Conservation (phyloP, 2,113 vertebrate genomes). For the Lepisosteus osseus region DNA sequence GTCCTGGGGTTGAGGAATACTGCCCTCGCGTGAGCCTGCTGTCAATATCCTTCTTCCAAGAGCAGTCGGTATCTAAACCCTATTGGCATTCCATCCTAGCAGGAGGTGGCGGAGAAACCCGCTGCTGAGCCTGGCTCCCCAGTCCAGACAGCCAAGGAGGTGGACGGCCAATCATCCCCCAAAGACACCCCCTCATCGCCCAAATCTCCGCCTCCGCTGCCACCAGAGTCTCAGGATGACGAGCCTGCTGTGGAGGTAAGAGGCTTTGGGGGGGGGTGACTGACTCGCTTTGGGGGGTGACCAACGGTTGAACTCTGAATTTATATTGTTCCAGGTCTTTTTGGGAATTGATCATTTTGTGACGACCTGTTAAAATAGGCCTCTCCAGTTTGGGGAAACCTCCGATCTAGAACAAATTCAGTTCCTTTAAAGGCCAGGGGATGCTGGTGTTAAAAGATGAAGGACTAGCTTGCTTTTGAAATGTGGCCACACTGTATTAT, state of each 20-base stretch:
- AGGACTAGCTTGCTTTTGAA: too few species aligned
- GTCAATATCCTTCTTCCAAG: too few species aligned
- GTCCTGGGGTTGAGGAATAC: too few species aligned
- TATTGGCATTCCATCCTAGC: not conserved
- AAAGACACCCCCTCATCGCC: slow-evolving; percentile 43
- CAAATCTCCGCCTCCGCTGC: slow-evolving; percentile 35
- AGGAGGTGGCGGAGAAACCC: slow-evolving; percentile 61
- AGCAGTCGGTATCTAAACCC: too few species aligned
- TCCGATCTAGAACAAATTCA: too few species aligned
- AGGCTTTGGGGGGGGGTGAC: not conserved
- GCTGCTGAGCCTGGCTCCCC: slow-evolving; percentile 54
- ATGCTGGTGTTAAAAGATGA: too few species aligned
- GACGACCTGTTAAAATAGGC: too few species aligned
- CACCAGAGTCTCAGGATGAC: slow-evolving; percentile 24
- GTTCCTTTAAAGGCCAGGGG: too few species aligned
- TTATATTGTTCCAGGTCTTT: not conserved
- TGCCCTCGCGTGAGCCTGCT: too few species aligned
- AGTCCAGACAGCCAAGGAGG: slow-evolving; percentile 39
- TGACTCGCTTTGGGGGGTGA: not conserved
- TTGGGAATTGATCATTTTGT: too few species aligned
- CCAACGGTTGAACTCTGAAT: not conserved
- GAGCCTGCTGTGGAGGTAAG: slow-evolving; percentile 47
- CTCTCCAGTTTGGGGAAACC: too few species aligned
- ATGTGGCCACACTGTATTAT: too few species aligned
- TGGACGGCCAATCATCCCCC: slow-evolving; percentile 37